Evolutionary conservation across 1,140 invertebrate species (phyloP).

Genomic region (Pseudoatta argentina): DNA sequence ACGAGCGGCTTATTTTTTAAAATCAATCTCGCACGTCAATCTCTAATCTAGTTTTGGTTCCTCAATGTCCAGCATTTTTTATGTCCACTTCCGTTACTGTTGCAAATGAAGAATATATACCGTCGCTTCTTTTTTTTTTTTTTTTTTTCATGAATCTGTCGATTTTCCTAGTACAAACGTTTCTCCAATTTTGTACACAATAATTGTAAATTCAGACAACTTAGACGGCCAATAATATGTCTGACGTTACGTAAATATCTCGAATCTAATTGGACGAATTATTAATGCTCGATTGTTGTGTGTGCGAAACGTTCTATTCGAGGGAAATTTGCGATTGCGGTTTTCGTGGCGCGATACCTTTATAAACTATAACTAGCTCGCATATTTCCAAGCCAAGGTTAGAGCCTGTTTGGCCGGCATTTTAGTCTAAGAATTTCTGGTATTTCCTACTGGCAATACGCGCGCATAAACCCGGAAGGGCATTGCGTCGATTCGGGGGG

Average conservation of each 20-base stretch:
- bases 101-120: neutral
- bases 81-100: neutral
- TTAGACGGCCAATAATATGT: neutral
- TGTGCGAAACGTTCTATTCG: slow-evolving; percentile 45
- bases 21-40: neutral
- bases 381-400: slow-evolving; percentile 60
- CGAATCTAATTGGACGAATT: slow-evolving; percentile 28
- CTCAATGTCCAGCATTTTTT: neutral
- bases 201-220: neutral
- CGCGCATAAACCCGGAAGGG: slow-evolving; percentile 56
- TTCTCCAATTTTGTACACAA: neutral
- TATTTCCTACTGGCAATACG: slow-evolving; percentile 48
- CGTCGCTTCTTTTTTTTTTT: neutral
- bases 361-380: slow-evolving; percentile 15
- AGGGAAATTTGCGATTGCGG: slow-evolving; percentile 32
- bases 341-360: slow-evolving; percentile 22
- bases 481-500: slow-evolving; percentile 28
- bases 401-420: slow-evolving; percentile 33
- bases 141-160: too few relatives aligned
- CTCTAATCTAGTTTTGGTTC: neutral
- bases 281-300: slow-evolving; percentile 31
- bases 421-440: slow-evolving; percentile 55
- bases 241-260: neutral
- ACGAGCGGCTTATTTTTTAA: slow-evolving; percentile 4
- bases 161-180: neutral